phyloP scores from a whole-genome alignment of 2,888 invertebrate genomes.

The Mythimna ferrago region DNA sequence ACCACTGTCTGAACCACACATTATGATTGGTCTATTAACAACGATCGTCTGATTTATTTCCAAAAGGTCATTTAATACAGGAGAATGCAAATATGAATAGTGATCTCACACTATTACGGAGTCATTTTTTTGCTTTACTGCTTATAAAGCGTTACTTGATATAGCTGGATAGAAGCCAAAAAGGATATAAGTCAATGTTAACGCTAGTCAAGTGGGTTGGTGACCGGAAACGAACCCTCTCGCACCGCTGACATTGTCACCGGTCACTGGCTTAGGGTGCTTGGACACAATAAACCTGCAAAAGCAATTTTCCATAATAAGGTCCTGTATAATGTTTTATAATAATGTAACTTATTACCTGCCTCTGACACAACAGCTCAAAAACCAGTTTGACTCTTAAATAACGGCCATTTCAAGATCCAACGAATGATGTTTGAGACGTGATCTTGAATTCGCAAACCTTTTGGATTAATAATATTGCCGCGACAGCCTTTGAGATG shows the following conservation, averaged over 20 bases:
- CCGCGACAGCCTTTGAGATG: background rate
- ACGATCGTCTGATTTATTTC: constrained; percentile 10
- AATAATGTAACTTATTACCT: background rate
- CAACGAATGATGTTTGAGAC: background rate
- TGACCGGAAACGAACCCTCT: constrained; percentile 40
- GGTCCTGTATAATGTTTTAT: background rate
- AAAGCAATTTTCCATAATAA: background rate
- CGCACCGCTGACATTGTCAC: constrained; percentile 35
- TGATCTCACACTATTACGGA: constrained; percentile 11
- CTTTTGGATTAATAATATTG: background rate
- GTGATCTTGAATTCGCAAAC: background rate
- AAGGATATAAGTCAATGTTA: constrained; percentile 37
- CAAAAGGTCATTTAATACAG: constrained; percentile 3
- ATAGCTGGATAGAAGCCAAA: constrained; percentile 27
- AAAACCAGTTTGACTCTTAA: constrained; percentile 34
- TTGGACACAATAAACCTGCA: constrained; percentile 8
- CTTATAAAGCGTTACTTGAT: constrained; percentile 1
- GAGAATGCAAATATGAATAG: constrained; percentile 4
- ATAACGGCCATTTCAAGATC: constrained; percentile 12
- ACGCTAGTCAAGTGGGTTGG: constrained; percentile 19
- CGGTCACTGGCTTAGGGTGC: constrained; percentile 36
- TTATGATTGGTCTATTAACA: background rate
- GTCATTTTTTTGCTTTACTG: constrained; percentile 5
- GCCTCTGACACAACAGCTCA: background rate
- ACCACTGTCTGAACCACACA: background rate